Percentiles rank a stretch among this genome's conserved stretches.
Evolutionary conservation across 2,888 invertebrate genomes (phyloP).

Genomic region (Stomorhina lunata): DNA sequence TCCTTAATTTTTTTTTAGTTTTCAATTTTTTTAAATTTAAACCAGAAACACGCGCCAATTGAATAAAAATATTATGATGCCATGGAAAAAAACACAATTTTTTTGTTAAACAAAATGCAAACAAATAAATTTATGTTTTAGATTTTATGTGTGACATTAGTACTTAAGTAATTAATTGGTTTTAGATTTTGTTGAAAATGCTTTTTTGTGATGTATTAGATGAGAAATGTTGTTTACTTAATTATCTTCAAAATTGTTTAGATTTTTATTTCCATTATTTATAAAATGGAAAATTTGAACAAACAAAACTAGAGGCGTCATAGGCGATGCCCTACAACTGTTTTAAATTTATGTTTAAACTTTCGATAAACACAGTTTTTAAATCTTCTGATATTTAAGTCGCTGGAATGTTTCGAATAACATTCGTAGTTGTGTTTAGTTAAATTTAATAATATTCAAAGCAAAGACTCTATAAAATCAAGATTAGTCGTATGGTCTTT

Average conservation of each 20-base stretch:
- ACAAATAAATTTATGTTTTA: slow-evolving; percentile 39
- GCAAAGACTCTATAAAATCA: too few species aligned
- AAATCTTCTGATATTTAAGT: too few species aligned
- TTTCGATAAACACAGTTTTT: too few species aligned
- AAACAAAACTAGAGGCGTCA: too few species aligned
- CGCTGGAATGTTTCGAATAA: too few species aligned
- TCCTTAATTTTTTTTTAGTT: not conserved
- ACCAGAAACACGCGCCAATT: slow-evolving; percentile 57
- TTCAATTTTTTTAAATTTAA: not conserved
- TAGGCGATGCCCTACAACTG: too few species aligned
- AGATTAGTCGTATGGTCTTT: too few species aligned
- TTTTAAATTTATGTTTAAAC: too few species aligned
- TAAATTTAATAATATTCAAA: too few species aligned
- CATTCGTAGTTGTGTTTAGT: too few species aligned
- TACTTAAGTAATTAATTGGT: slow-evolving; percentile 53
- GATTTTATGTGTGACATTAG: slow-evolving; percentile 33
- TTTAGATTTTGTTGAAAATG: not conserved
- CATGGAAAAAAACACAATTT: not conserved
- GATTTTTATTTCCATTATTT: not conserved
- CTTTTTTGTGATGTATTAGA: not conserved
- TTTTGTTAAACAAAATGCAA: slow-evolving; percentile 5
- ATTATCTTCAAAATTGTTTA: not conserved
- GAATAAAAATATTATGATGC: not conserved
- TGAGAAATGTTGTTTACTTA: not conserved
- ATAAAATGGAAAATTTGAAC: too few species aligned